Evolutionary conservation across 1,140 invertebrate species (phyloP).

Genomic region (Drosophila fuyamai): DNA sequence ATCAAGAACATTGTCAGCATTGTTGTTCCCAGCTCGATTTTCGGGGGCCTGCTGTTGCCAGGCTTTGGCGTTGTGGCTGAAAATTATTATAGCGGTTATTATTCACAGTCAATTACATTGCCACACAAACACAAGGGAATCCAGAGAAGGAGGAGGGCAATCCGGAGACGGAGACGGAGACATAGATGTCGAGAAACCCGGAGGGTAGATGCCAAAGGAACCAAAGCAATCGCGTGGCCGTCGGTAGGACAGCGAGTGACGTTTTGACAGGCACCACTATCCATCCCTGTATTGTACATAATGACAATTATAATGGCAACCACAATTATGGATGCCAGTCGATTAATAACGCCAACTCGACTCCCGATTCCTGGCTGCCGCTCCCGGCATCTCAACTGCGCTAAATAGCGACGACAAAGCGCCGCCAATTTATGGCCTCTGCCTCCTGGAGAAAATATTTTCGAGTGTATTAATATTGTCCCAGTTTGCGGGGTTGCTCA

Average conservation of each 20-base stretch:
- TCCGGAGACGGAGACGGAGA: not conserved
- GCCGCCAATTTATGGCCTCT: constrained; percentile 41
- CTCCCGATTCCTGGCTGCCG: constrained; percentile 20
- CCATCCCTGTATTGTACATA: constrained; percentile 77
- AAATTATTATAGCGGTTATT: constrained; percentile 84
- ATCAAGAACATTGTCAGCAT: constrained; percentile 69
- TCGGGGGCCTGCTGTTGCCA: constrained; percentile 38
- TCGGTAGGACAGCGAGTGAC: constrained; percentile 58
- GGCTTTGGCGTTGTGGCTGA: constrained; percentile 66
- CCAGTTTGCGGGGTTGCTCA: constrained; percentile 5
- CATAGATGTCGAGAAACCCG: not conserved
- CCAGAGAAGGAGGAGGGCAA: too few species aligned
- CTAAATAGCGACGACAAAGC: constrained; percentile 35
- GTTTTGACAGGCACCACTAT: constrained; percentile 77
- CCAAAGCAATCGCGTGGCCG: constrained; percentile 43
- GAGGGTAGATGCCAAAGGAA: constrained; percentile 16
- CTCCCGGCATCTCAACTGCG: constrained; percentile 9
- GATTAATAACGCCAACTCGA: constrained; percentile 72
- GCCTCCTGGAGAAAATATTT: constrained; percentile 51
- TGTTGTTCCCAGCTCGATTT: constrained; percentile 44
- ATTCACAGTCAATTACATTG: constrained; percentile 83
- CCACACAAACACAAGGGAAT: constrained; percentile 43
- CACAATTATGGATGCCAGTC: constrained; percentile 81
- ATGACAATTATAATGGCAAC: constrained; percentile 82
- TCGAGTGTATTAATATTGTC: constrained; percentile 71